Percentiles rank a stretch among this genome's conserved stretches.
These are phyloP conservation scores for Orchesella cincta DNA, from an alignment of 1,140 invertebrate species.

Conservation along the genomic window DNA sequence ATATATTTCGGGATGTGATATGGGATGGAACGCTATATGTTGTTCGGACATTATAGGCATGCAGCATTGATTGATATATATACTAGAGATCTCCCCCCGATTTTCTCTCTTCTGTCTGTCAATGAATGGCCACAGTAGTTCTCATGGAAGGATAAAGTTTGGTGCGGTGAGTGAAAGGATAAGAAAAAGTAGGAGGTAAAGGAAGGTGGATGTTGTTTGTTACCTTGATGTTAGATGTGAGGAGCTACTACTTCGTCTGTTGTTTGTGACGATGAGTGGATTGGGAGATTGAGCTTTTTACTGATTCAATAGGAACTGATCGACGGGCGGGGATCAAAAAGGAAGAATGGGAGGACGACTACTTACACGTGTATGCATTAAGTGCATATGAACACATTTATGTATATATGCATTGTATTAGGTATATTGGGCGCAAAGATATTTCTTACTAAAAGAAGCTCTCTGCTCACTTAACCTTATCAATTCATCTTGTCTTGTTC, in stretches of 20 bases:
- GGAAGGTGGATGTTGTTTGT: neutral
- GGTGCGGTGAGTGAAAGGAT: neutral
- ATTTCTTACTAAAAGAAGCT: neutral
- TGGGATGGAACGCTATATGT: no score
- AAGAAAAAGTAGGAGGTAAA: neutral
- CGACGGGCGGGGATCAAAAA: conserved; percentile 25
- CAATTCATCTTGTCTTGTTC: conserved; percentile 27
- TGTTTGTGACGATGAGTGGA: conserved; percentile 25
- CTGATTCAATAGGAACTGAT: conserved; percentile 25
- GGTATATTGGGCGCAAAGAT: neutral
- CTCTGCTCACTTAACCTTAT: conserved; percentile 21
- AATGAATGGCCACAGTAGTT: neutral
- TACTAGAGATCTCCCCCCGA: neutral
- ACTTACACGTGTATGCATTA: neutral
- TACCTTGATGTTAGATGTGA: neutral
- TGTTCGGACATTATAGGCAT: neutral
- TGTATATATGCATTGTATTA: neutral
- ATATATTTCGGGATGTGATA: no score
- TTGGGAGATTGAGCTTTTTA: conserved; percentile 25
- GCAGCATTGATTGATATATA: neutral
- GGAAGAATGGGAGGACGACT: conserved; percentile 1
- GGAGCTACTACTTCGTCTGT: neutral
- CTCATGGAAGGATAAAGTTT: neutral
- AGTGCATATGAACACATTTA: no score
- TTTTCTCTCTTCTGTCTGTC: neutral